Base-by-base conservation (phyloP, 2,797 vertebrate genomes). In the Apogon hyalosoma region DNA sequence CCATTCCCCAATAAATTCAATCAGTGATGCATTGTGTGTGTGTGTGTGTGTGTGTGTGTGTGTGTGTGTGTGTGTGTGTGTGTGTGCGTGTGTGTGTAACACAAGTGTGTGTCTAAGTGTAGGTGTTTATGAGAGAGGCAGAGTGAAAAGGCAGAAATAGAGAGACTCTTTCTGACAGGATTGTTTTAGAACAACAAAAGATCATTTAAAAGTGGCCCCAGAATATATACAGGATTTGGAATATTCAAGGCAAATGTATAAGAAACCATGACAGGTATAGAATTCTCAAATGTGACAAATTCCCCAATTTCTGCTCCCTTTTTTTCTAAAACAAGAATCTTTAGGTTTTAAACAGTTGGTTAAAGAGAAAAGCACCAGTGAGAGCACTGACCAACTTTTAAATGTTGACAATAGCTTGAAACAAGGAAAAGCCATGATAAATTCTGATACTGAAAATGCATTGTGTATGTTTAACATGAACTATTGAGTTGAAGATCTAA, bases 1-100 rank as follows among this genome's bases (percentile, higher is more conserved):
- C 91, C 89, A 92, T 91, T 93, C 90, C 84, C 83, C 87, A 87
- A 92, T 92, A 92, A 92, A 93, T 92, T 91, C 89, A 93, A 92
- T 93, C 88, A 92, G 88, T 79, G 84, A 88, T 75, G 88, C 80
- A 78, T 79, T 85, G 82, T 78, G 82, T 64, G 71, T 48, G 75
- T 54, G 68, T 65, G 67, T 51, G 48, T 73, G 69, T 85, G 82
- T 78, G 82, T 64, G 71, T 48, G 75, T 54, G 68, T 65, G 67
- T 51, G 48, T 73, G 69, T 85, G 82, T 78, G 82, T 64, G 71
- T 48, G 75, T 51, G 68, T 65, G 64, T 51, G 48, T 73, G 65
- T 51, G 66, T 47, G 70, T 58, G 59, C n/a, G n/a, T n/a, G n/a
- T n/a, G n/a, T 65, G 64, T 51, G 48, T 73, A 67, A 46, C 56